Evolutionary conservation across 2,113 vertebrate species (phyloP).

Genomic region (Talpa occidentalis): DNA sequence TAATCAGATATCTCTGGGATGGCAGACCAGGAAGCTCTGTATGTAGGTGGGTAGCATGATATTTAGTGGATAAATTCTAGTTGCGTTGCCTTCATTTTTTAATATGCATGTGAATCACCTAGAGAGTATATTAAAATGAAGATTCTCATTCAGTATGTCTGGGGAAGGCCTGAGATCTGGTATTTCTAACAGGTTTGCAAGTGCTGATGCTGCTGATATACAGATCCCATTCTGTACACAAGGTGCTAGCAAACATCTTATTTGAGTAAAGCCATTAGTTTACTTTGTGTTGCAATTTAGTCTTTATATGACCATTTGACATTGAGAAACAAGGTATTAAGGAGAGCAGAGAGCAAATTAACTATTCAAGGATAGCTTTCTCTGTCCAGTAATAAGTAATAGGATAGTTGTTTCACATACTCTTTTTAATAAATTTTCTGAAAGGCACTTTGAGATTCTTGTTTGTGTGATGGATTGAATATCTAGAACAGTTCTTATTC

Average conservation of each 20-base stretch:
- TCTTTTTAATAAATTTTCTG: background rate
- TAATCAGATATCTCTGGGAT: background rate
- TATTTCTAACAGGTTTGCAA: background rate
- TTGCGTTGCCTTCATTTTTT: background rate
- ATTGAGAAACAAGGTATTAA: background rate
- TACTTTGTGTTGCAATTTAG: background rate
- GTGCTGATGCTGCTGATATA: background rate
- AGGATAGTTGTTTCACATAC: background rate
- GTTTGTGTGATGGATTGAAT: background rate
- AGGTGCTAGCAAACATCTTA: background rate
- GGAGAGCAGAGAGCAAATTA: background rate
- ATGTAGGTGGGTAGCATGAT: background rate
- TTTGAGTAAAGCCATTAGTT: background rate
- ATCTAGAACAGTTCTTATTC: background rate
- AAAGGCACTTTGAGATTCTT: background rate
- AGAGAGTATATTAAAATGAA: background rate
- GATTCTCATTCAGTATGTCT: background rate
- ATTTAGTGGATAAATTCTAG: background rate
- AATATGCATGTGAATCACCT: background rate
- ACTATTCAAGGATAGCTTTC: background rate
- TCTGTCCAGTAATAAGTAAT: background rate
- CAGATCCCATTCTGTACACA: background rate
- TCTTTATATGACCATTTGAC: background rate
- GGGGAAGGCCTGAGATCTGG: background rate
- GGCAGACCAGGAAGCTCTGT: background rate